These are phyloP conservation scores for Rhopalosiphum maidis DNA, from an alignment of 1,140 invertebrate species.

Conservation along the genomic window DNA sequence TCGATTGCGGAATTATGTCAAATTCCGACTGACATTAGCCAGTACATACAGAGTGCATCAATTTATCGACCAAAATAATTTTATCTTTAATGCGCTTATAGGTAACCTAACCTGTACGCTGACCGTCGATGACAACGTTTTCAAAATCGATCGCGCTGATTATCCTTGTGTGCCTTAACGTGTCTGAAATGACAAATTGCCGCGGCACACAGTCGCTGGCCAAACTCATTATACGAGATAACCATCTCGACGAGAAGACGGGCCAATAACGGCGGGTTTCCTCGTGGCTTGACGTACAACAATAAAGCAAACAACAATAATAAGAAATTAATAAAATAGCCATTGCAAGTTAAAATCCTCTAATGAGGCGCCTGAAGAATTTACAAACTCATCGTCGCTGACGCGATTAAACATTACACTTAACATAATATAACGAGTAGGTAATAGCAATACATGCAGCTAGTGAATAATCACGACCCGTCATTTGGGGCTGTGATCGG, in stretches of 20 bases:
- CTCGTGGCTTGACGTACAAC: background rate
- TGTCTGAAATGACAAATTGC: background rate
- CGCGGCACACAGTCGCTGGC: background rate
- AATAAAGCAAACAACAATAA: background rate
- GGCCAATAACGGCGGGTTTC: background rate
- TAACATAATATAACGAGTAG: background rate
- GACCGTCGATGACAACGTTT: background rate
- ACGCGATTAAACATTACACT: background rate
- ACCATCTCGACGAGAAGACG: background rate
- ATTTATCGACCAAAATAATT: too few relatives aligned
- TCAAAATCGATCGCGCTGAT: background rate
- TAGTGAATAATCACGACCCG: background rate
- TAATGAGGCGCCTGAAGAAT: background rate
- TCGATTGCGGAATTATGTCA: too few relatives aligned
- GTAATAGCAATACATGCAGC: background rate
- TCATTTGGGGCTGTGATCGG: background rate
- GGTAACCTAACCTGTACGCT: too few relatives aligned
- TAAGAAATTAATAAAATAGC: background rate
- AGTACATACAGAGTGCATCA: too few relatives aligned
- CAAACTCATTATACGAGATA: conserved; percentile 8
- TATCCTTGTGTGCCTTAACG: background rate
- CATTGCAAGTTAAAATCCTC: background rate
- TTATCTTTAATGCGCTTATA: too few relatives aligned
- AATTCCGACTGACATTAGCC: too few relatives aligned
- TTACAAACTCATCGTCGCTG: background rate